Evolutionary conservation across 2,113 vertebrate species (phyloP), one percentile per base, ranked within the genome.

Genomic region (Paralichthys olivaceus): DNA sequence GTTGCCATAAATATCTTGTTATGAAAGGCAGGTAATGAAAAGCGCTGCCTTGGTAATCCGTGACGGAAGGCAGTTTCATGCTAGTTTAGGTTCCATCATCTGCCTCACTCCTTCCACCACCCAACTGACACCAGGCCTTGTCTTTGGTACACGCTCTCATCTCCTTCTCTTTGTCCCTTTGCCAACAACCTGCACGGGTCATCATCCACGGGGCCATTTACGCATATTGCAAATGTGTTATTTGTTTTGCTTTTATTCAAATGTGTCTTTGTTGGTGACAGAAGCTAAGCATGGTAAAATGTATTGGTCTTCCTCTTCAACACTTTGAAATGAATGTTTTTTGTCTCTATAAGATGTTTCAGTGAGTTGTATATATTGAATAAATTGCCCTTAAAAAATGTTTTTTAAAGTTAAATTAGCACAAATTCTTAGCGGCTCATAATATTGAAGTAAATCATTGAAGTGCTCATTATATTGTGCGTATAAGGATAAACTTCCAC

Each of bases 1-100:
- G 76, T 84, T 78, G 79, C 85, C 84, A 86, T 92, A 91, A 92
- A 94, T 93, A 91, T 88, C 83, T 82, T 83, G 77, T 87, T 89
- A 85, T 93, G 89, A 93, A 93, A 92, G 79, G 85, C 87, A 87
- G 89, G 90, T 90, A 91, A 92, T 87, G 93, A 92, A 89, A 90
- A 84, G 69, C 64, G 5, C 63, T 88, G 72, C 34, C 72, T 84
- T 83, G 90, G 84, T 79, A 72, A 78, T 77, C 92, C 32, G 4
- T 62, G 84, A 87, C 81, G 45, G 59, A 88, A 89, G 92, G 83
- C 80, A 84, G 51, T 92, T 94, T 90, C 92, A 84, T 62, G 86
- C 82, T 79, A 78, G 67, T 92, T 92, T 92, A 88, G 84, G 86
- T 91, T 77, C 77, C 81, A 86, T 84, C 81, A 83, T 72, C 72